phyloP scores from a whole-genome alignment of 2,888 invertebrate genomes.

The Amphiduros pacificus region DNA sequence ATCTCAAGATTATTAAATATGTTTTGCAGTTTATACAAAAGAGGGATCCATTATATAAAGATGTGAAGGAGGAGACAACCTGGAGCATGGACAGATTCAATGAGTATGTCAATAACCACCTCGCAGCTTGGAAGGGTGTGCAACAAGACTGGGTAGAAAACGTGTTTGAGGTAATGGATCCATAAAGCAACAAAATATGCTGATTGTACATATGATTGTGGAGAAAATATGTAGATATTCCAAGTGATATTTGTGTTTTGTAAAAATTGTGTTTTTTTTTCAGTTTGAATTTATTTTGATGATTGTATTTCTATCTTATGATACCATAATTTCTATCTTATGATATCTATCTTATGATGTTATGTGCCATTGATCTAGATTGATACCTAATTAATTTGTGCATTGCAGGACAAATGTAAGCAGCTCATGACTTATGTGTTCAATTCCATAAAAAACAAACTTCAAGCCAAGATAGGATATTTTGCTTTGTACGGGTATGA shows the following conservation, averaged over 20 bases:
- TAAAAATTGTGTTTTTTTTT: no score
- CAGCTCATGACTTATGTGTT: conserved; percentile 57
- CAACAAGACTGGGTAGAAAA: conserved; percentile 54
- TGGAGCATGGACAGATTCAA: conserved; percentile 61
- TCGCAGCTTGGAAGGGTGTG: conserved; percentile 37
- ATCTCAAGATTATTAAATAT: no score
- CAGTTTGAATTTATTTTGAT: no score
- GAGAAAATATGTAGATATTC: no score
- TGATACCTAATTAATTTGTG: no score
- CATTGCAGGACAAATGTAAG: conserved; percentile 57
- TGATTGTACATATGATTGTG: no score
- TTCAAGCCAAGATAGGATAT: conserved; percentile 53
- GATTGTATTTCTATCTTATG: no score
- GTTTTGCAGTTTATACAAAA: conserved; percentile 57
- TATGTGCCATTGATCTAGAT: no score
- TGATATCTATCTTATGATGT: no score
- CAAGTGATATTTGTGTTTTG: no score
- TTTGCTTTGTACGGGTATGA: conserved; percentile 60
- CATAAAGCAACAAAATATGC: no score
- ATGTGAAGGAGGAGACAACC: conserved; percentile 58
- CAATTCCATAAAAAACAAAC: conserved; percentile 55
- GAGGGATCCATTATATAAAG: conserved; percentile 58
- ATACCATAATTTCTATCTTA: no score
- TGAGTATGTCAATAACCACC: conserved; percentile 53
- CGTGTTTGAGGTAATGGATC: conserved; percentile 44